Evolutionary conservation across 2,797 vertebrate genomes (phyloP).

Genomic region (Valencia hispanica): DNA sequence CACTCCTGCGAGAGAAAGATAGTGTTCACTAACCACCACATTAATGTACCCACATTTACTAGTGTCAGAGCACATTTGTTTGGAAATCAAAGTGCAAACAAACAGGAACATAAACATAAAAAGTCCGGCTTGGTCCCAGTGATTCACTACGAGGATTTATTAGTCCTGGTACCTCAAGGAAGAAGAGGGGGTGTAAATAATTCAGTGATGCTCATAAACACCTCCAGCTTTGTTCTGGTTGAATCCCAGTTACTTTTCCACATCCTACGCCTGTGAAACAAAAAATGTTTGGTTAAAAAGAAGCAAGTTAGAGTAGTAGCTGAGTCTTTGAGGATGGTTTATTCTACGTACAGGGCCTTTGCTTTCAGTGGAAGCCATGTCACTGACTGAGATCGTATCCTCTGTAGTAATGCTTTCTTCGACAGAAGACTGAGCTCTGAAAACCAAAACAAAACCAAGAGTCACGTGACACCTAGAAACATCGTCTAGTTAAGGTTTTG

Average conservation of each 20-base stretch:
- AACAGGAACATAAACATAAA: conserved; percentile 11
- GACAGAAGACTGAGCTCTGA: conserved; percentile 55
- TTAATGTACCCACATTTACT: conserved; percentile 38
- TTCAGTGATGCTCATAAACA: conserved; percentile 30
- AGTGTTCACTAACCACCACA: conserved; percentile 54
- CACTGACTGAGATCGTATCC: conserved; percentile 68
- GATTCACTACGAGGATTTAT: conserved; percentile 7
- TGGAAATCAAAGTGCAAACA: conserved; percentile 59
- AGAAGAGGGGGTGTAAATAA: conserved; percentile 23
- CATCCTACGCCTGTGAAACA: conserved; percentile 69
- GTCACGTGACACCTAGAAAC: background rate
- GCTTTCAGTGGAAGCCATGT: conserved; percentile 74
- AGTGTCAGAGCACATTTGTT: conserved; percentile 41
- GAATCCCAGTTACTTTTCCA: conserved; percentile 20
- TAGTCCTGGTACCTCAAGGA: conserved; percentile 38
- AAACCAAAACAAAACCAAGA: conserved; percentile 19
- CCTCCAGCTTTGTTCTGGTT: conserved; percentile 23
- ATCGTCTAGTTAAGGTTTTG: background rate
- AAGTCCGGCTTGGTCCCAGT: conserved; percentile 20
- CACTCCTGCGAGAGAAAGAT: conserved; percentile 41
- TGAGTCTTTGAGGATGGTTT: background rate
- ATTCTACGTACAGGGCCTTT: conserved; percentile 80
- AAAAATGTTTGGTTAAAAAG: conserved; percentile 75
- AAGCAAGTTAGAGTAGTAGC: conserved; percentile 54
- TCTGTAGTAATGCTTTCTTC: conserved; percentile 60